Evolutionary conservation across 2,797 vertebrate genomes (phyloP), one percentile per base, ranked within the genome.

Genomic region (Danio tinwini): DNA sequence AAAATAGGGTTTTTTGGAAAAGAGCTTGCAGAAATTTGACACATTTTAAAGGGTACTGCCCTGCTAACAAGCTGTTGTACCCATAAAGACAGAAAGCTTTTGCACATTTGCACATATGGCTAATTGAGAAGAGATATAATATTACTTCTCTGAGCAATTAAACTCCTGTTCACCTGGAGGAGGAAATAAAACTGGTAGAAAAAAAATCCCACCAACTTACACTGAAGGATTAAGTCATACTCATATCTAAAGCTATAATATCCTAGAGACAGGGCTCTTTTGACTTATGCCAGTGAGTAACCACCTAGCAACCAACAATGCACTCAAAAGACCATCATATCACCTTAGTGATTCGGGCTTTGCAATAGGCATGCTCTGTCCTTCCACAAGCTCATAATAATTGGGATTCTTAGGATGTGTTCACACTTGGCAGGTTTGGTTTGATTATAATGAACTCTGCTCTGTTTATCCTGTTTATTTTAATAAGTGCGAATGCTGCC

Each of bases 21-120:
- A 56, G 4, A 63, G 17, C 39, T 55, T 42, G 4, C 63, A 29
- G 62, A 52, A 13, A 76, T 53, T 67, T 56, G n/a, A 39, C 63
- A 67, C 14, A 37, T 47, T 49, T 76, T 76, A 47, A 56, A 47
- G 29, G 29, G 29, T 29, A 29, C 7, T 39, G 58, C 39, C 55
- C 19, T 19, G 21, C 9, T 21, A 19, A 56, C 19, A 21, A 58
- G 5, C 55, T 58, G 55, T 11, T 45, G 17, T 19, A 21, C 19
- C 45, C 14, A 5, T 37, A 50, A 68, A 68, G 29, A 29, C 29
- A 29, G 29, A 29, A 29, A 29, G 29, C 1, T 29, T 29, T 29
- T 29, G 29, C 29, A 29, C 29, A 29, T 29, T 29, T 65, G 45
- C 45, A 45, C 12, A 47, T 4, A 49, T 11, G 14, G 16, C 16